Conservation (phyloP, 2,888 invertebrate species). For the Hypercompe scribonia region DNA sequence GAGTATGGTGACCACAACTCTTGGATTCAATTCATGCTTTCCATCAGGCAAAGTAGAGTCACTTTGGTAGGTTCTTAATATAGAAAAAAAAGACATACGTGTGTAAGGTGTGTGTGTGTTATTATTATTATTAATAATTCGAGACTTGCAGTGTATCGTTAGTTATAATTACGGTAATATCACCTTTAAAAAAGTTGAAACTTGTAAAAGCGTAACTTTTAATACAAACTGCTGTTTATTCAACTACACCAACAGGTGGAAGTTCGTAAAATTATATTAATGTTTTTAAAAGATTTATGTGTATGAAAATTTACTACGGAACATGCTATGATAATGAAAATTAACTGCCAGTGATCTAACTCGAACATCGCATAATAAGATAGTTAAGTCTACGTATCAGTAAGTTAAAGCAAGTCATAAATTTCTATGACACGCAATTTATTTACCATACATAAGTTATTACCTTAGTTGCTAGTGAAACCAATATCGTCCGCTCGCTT, state of each 20-base stretch:
- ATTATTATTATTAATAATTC: too few species aligned
- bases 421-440: not conserved
- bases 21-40: too few species aligned
- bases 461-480: not conserved
- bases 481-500: too few species aligned
- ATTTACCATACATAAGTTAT: not conserved
- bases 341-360: slow-evolving; percentile 1
- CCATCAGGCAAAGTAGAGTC: too few species aligned
- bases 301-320: not conserved
- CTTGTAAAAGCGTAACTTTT: not conserved
- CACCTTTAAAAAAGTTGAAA: not conserved
- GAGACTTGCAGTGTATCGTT: too few species aligned
- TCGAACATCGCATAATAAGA: not conserved
- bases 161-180: too few species aligned
- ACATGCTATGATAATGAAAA: slow-evolving; percentile 10
- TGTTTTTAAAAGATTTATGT: slow-evolving; percentile 2
- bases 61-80: too few species aligned
- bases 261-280: not conserved
- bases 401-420: not conserved
- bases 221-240: not conserved
- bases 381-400: not conserved
- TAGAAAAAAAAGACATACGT: too few species aligned
- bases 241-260: not conserved
- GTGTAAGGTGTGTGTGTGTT: too few species aligned
- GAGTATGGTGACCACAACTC: too few species aligned